phyloP scores from a whole-genome alignment of 2,888 invertebrate genomes.

The Limenitis camilla region DNA sequence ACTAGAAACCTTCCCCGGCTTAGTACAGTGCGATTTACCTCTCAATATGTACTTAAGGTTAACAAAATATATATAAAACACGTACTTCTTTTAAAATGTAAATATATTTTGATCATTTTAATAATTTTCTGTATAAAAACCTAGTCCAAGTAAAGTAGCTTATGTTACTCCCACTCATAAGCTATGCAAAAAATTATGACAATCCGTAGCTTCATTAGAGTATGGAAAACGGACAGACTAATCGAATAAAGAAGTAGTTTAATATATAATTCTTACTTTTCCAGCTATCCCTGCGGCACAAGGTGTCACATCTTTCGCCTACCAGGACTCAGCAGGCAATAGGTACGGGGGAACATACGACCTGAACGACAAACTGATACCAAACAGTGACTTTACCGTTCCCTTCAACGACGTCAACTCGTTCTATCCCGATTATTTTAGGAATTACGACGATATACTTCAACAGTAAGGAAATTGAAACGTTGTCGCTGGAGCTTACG shows the following conservation, averaged over 20 bases:
- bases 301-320: slow-evolving; percentile 52
- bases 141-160: too few relatives aligned
- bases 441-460: slow-evolving; percentile 47
- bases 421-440: slow-evolving; percentile 56
- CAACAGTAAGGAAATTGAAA: slow-evolving; percentile 52
- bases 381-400: slow-evolving; percentile 20
- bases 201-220: too few relatives aligned
- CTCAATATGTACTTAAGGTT: too few relatives aligned
- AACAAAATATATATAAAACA: too few relatives aligned
- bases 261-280: slow-evolving; percentile 6
- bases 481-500: slow-evolving; percentile 38
- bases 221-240: too few relatives aligned
- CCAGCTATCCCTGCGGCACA: slow-evolving; percentile 27
- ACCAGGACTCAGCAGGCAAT: slow-evolving; percentile 54
- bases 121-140: too few relatives aligned
- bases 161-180: too few relatives aligned
- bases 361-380: slow-evolving; percentile 38
- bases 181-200: too few relatives aligned
- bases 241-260: background rate
- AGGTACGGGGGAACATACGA: slow-evolving; percentile 63
- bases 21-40: too few relatives aligned
- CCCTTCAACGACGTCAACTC: slow-evolving; percentile 35
- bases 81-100: too few relatives aligned
- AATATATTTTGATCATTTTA: too few relatives aligned
- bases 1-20: too few relatives aligned